Conservation (phyloP, 2,113 vertebrate genomes). For the Rhizomys pruinosus region DNA sequence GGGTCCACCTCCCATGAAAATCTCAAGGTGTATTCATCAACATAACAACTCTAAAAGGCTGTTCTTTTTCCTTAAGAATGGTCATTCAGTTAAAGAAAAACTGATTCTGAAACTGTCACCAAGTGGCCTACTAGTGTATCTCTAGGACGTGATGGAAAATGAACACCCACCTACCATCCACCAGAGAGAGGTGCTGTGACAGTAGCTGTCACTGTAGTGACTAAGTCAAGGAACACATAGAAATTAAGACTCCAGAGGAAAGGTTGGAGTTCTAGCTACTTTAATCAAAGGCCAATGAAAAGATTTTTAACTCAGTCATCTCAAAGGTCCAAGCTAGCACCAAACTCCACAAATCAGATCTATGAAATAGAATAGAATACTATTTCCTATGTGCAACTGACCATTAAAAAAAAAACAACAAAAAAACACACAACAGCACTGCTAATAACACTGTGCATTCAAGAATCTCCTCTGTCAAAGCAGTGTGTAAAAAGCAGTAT, state of each 20-base stretch:
- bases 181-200: background rate
- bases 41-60: background rate
- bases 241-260: background rate
- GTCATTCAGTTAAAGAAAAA: background rate
- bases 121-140: rapidly evolving
- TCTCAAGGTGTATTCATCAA: background rate
- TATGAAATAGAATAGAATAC: slow-evolving; percentile 17
- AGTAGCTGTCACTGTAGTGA: background rate
- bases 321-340: background rate
- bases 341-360: background rate
- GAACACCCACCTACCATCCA: background rate
- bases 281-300: slow-evolving; percentile 18
- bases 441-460: no score
- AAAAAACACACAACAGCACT: background rate
- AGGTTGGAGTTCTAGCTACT: background rate
- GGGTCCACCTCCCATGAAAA: background rate
- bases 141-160: background rate
- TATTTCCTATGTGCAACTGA: background rate
- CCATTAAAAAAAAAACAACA: background rate
- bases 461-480: background rate
- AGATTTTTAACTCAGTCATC: slow-evolving; percentile 4
- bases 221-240: background rate
- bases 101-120: background rate
- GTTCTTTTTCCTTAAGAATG: background rate
- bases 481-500: background rate